Base-by-base conservation (phyloP, 2,797 vertebrate genomes). In the Merluccius polli region DNA sequence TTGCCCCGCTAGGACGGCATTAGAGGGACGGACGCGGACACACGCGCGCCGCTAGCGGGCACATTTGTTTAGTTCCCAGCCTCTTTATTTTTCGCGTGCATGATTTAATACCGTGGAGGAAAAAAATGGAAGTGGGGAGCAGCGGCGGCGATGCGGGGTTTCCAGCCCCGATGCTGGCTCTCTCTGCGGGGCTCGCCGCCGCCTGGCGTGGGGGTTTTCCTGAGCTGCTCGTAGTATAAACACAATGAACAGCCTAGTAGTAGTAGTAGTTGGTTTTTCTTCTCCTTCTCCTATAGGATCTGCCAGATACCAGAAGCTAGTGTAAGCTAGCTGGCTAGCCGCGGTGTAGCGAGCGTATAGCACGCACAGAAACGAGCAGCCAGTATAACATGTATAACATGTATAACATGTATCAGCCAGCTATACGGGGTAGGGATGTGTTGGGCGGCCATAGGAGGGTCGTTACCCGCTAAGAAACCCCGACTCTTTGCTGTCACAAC, bases 301-400 rank as follows among this genome's bases (percentile, higher is more conserved):
- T 31, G 15, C 4, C 65, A 68, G 65, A 68, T 30, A 68, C 3
- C 24, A 68, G 81, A 70, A 89, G 89, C 88, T 30, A 69, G 76
- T 83, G 76, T 71, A 33, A 77, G 90, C 90, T 92, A 92, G 81
- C 87, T n/a, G 32, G 87, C 85, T 91, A 92, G 84, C 85, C 6
- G 13, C 18, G 72, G 73, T 74, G 80, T 90, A 90, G 90, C 89
- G 31, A 84, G 71, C 80, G 69, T 80, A 82, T 74, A 29, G 74
- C n/a, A 59, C 77, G 73, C 72, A 11, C 73, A 30, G 80, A 75
- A 24, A 0, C 24, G n/a, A 29, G 48, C n/a, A 32, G n/a, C 6
- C 9, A 10, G 70, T 35, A 24, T n/a, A n/a, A n/a, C n/a, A n/a
- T 74, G 36, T 38, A 41, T 52, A 3, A 52, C 12, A 11, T 21